A percentile compares a stretch with the other conserved stretches of the same genome.
phyloP scores from a whole-genome alignment of 2,888 invertebrate genomes.

The Lycia hirtaria region DNA sequence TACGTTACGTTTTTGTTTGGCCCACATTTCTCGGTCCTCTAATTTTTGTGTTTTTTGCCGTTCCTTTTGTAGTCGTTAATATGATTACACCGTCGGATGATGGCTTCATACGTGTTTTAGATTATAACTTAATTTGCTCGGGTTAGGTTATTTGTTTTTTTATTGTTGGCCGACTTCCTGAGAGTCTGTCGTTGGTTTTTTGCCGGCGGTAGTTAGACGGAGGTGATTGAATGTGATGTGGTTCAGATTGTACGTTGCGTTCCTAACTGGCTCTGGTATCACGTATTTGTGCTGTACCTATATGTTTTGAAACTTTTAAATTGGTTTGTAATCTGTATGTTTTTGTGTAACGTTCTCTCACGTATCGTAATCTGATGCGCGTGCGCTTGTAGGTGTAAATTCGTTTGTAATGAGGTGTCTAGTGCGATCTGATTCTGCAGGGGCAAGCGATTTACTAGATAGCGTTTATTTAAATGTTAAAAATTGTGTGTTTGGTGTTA shows the following conservation, averaged over 20 bases:
- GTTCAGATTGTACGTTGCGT: constrained; percentile 68
- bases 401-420: constrained; percentile 65
- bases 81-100: constrained; percentile 85
- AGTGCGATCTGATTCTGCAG: constrained; percentile 33
- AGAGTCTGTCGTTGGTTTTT: constrained; percentile 80
- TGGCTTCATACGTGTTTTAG: constrained; percentile 86
- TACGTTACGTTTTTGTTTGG: constrained; percentile 85
- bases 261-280: constrained; percentile 42
- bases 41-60: constrained; percentile 84
- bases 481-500: no score
- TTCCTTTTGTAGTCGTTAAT: constrained; percentile 85
- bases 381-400: constrained; percentile 59
- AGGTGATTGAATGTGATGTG: constrained; percentile 83
- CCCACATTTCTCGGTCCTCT: constrained; percentile 85
- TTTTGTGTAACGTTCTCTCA: constrained; percentile 48
- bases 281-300: constrained; percentile 66
- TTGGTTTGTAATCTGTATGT: constrained; percentile 54
- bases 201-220: constrained; percentile 76
- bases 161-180: constrained; percentile 82
- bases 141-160: constrained; percentile 82
- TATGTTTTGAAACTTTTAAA: constrained; percentile 61
- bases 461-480: constrained; percentile 26
- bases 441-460: constrained; percentile 17
- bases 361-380: constrained; percentile 41
- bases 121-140: constrained; percentile 85